A percentile compares a stretch with the other conserved stretches of the same genome.
Evolutionary conservation across 2,888 invertebrate genomes (phyloP).

Genomic region (Eremobia ochroleuca): DNA sequence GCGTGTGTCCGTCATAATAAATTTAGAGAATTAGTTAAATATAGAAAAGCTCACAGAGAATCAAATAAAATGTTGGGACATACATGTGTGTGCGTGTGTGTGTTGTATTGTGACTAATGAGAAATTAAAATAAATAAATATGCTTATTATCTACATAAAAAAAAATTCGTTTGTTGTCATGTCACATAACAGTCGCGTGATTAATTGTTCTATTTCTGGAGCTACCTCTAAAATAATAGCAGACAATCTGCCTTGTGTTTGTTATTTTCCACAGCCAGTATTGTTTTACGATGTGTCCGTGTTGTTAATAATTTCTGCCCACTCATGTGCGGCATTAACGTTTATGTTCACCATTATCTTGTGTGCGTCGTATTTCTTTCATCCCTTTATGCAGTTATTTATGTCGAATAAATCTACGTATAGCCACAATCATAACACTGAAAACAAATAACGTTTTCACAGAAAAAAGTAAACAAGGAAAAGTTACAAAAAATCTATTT

Average conservation of each 20-base stretch:
- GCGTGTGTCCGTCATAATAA: too few relatives aligned
- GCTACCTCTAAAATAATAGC: neutral
- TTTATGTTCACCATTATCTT: neutral
- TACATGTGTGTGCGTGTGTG: too few relatives aligned
- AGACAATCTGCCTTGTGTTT: neutral
- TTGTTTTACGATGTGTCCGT: neutral
- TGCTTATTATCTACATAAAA: too few relatives aligned
- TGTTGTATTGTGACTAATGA: too few relatives aligned
- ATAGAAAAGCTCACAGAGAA: too few relatives aligned
- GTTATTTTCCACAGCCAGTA: neutral
- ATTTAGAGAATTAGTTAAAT: too few relatives aligned
- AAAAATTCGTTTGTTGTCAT: neutral
- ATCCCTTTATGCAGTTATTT: neutral
- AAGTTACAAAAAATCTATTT: neutral
- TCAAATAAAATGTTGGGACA: too few relatives aligned
- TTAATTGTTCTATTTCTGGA: too few relatives aligned
- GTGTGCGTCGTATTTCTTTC: neutral
- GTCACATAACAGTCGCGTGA: too few relatives aligned
- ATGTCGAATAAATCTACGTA: neutral
- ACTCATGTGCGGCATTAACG: neutral
- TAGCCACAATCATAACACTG: neutral
- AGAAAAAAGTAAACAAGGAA: neutral
- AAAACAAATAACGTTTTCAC: neutral
- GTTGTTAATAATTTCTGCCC: neutral
- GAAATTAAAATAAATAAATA: too few relatives aligned